Evolutionary conservation across 2,113 vertebrate genomes (phyloP).

Genomic region (Pristiophorus japonicus): DNA sequence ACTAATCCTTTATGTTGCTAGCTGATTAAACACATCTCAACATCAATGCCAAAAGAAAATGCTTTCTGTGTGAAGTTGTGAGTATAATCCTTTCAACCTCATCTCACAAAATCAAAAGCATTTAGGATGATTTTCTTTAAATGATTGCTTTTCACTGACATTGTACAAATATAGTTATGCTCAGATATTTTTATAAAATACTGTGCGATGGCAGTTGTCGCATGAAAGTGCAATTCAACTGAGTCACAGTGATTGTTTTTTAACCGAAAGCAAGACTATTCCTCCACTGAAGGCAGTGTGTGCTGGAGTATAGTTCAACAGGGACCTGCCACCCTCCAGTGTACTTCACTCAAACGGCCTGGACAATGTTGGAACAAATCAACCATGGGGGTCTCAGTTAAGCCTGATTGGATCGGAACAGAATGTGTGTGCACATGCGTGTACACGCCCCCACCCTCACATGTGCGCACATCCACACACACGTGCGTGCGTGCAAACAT

Average conservation of each 20-base stretch:
- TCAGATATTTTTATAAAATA: not conserved
- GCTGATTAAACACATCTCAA: constrained; percentile 36
- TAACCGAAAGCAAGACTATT: not conserved
- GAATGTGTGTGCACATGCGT: too few species aligned
- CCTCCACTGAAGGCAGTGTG: not conserved
- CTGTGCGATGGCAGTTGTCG: not conserved
- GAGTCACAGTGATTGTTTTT: not conserved
- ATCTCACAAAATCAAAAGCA: constrained; percentile 25
- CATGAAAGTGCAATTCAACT: not conserved
- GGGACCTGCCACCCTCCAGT: not conserved
- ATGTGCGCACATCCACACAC: too few species aligned
- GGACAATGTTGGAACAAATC: not conserved
- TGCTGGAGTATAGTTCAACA: not conserved
- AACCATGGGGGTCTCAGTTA: not conserved
- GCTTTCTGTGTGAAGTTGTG: constrained; percentile 21
- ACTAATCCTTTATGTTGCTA: constrained; percentile 36
- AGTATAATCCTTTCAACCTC: constrained; percentile 30
- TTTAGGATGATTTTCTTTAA: constrained; percentile 27
- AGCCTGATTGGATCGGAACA: too few species aligned
- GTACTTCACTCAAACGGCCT: not conserved
- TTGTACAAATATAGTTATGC: constrained; percentile 5
- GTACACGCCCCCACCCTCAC: too few species aligned
- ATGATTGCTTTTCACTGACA: not conserved
- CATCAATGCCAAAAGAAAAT: constrained; percentile 35
- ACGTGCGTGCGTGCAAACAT: too few species aligned